Base-by-base conservation (phyloP, 2,797 vertebrate genomes). In the Brotogeris chrysoptera region DNA sequence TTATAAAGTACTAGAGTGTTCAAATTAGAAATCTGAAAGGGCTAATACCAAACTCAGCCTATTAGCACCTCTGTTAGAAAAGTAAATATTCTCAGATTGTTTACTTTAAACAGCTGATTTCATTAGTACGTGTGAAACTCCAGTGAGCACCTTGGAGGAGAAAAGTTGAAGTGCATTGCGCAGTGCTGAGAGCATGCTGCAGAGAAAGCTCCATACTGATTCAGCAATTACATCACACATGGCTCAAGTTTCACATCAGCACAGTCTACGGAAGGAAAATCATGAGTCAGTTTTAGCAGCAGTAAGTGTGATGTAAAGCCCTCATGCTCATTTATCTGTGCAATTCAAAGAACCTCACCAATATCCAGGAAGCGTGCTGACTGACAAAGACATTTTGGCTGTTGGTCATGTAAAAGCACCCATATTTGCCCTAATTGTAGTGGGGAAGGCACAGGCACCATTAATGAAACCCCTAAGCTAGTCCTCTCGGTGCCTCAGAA, bases 201-300 rank as follows among this genome's bases (percentile, higher is more conserved):
- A 90, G 76, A 79, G 70, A 80, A 86, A 95, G 66, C 66, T 78
- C 53, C 32, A 6, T 8, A 41, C 50, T 13, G 44, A 87, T 85
- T 59, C 81, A 72, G 36, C 69, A 76, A 93, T 68, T 57, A 60
- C 66, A 80, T 70, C 52, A 70, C 18, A 82, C 6, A 4, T 7
- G 72, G 47, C 38, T 81, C 53, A 68, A 76, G 73, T 86, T 96
- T 88, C 89, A 92, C 80, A 92, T 88, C 82, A 88, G 66, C 46
- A 65, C 21, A 27, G 43, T 15, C 46, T 30, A 49, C 20, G 19
- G 65, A 79, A 90, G 38, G 9, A 34, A 89, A 94, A 64, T 23
- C 70, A 36, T 63, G 77, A 93, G 66, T 90, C 83, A 88, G 66
- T 86, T 92, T 70, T 63, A 94, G 76, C 55, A 73, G 70, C 20